Conservation (phyloP, 1,140 invertebrate species). For the Zaprionus camerounensis region DNA sequence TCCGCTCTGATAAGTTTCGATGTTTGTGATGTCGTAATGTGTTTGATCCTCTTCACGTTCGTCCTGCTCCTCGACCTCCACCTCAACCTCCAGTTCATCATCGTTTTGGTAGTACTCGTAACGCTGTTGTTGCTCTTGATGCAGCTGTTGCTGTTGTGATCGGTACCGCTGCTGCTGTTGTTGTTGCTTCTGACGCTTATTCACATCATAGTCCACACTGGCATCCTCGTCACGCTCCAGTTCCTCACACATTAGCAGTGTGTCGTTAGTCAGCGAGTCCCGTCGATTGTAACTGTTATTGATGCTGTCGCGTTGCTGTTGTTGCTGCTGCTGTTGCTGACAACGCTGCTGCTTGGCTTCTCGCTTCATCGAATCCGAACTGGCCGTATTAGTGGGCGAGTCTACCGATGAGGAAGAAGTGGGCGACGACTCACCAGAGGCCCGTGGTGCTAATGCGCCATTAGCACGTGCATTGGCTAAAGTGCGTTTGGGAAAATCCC, state of each 20-base stretch:
- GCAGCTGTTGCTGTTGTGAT: conserved; percentile 59
- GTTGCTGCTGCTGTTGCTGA: conserved; percentile 55
- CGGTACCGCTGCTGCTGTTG: conserved; percentile 52
- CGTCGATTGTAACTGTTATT: conserved; percentile 80
- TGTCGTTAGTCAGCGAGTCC: conserved; percentile 79
- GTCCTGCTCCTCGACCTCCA: conserved; percentile 57
- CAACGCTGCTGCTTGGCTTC: conserved; percentile 62
- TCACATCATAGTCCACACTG: conserved; percentile 53
- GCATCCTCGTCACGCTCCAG: conserved; percentile 71
- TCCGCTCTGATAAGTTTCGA: conserved; percentile 80
- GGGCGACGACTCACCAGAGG: conserved; percentile 84
- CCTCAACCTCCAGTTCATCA: conserved; percentile 67
- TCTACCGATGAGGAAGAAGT: conserved; percentile 85
- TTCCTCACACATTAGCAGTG: conserved; percentile 75
- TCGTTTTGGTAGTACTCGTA: conserved; percentile 79
- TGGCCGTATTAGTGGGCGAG: conserved; percentile 74
- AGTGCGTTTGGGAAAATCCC: conserved; percentile 83
- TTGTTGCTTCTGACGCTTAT: conserved; percentile 44
- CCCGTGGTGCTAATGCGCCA: conserved; percentile 84
- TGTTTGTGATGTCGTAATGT: conserved; percentile 81
- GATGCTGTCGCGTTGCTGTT: conserved; percentile 73
- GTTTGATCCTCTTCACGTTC: conserved; percentile 82
- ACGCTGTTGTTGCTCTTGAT: conserved; percentile 64
- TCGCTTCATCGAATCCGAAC: conserved; percentile 73
- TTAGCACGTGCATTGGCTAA: conserved; percentile 64